Base-by-base conservation (phyloP, 1,140 invertebrate species). In the Atta texana region DNA sequence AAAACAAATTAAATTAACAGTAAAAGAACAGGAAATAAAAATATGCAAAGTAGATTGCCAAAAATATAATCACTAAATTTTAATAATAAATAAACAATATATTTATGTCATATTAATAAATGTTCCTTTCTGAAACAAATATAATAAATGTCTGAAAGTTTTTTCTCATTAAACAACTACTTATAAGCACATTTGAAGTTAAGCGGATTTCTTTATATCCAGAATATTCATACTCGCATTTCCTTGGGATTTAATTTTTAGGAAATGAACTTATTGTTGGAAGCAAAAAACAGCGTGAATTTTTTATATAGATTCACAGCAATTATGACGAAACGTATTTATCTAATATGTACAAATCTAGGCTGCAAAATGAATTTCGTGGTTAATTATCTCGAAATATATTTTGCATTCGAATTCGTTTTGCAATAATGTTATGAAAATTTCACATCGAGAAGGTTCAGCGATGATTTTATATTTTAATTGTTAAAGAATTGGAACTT, bases 291-390 rank as follows among this genome's bases (percentile, higher is more conserved):
- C 34, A 91, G 81, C 80, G 80, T 90, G 84, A 88, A 85, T 86
- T 85, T 63, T 61, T 76, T 44, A 49, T 61, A 61, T 44, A 57
- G 69, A 89, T 72, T 66, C 86, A 89, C 85, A 72, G 72, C 72
- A 64, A 88, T 63, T 69, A 74, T 84, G 78, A 82, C 44, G 21
- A 77, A 90, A 71, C 75, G 44, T 90, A 63, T 87, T 85, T 85
- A 90, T 21, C 89, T 91, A 91, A 31, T 91, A 91, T 91, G 55
- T 91, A 90, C 84, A 90, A 90, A 76, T 72, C 34, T 85, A 53
- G 63, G 64, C 77, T 78, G 74, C 85, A 51, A 69, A 78, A 71
- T 34, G 12, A 51, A 87, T 44, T 80, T 87, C 57, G 44, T 53
- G 49, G 68, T n/a, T 53, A 53, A 72, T 80, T 14, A 49, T 72